phyloP scores from a whole-genome alignment of 2,888 invertebrate genomes.

The Oscheius onirici region DNA sequence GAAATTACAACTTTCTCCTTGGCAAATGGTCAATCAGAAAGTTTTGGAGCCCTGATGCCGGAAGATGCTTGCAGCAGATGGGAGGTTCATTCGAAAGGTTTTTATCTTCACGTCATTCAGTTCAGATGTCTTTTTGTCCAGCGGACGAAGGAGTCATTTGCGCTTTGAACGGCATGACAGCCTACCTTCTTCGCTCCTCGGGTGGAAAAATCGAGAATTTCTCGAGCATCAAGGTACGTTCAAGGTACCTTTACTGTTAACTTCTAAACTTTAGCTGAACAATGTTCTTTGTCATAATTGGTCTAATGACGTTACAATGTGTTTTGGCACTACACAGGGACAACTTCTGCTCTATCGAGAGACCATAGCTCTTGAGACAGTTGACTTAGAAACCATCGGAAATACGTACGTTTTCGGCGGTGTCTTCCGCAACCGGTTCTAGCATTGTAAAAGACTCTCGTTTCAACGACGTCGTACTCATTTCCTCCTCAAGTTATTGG shows the following conservation, averaged over 20 bases:
- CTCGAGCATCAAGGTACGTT: slow-evolving; percentile 54
- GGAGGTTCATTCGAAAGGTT: slow-evolving; percentile 34
- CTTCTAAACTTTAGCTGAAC: slow-evolving; percentile 33
- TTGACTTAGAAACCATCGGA: slow-evolving; percentile 49
- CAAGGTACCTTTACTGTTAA: not conserved
- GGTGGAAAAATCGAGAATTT: slow-evolving; percentile 57
- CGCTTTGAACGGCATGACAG: slow-evolving; percentile 45
- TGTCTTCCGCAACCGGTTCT: not conserved
- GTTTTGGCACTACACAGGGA: slow-evolving; percentile 59
- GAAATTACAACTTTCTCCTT: slow-evolving; percentile 41
- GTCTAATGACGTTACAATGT: slow-evolving; percentile 64
- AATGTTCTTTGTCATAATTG: slow-evolving; percentile 61
- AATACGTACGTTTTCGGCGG: too few species aligned
- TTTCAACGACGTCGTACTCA: slow-evolving; percentile 2
- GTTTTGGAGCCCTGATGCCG: slow-evolving; percentile 36
- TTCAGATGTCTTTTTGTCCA: slow-evolving; percentile 60
- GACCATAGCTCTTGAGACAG: slow-evolving; percentile 58
- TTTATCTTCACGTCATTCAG: not conserved
- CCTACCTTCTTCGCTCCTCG: slow-evolving; percentile 51
- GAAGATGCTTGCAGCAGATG: slow-evolving; percentile 37
- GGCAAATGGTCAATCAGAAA: slow-evolving; percentile 39
- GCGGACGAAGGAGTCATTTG: slow-evolving; percentile 65
- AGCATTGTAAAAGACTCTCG: not conserved
- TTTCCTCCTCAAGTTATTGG: not conserved
- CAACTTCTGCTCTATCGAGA: slow-evolving; percentile 60